A percentile compares a stretch with the other conserved stretches of the same genome.
These are phyloP conservation scores for Apoda limacodes DNA, from an alignment of 2,888 invertebrate species.

Conservation along the genomic window DNA sequence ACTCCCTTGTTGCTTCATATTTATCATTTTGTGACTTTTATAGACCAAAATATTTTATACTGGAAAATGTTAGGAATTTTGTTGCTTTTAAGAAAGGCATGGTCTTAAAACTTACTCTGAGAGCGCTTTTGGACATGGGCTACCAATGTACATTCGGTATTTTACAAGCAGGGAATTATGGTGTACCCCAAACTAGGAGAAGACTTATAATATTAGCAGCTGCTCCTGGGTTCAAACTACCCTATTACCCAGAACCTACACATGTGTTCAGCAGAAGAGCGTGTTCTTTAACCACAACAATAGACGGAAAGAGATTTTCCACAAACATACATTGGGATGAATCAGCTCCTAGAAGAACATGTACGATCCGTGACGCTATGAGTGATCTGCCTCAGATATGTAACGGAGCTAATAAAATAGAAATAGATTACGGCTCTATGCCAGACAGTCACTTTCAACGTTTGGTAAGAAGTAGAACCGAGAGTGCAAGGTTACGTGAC, in stretches of 20 bases:
- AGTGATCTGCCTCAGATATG: conserved; percentile 81
- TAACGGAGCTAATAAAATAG: conserved; percentile 77
- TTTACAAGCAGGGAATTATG: conserved; percentile 88
- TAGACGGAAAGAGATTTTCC: conserved; percentile 57
- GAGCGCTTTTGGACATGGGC: conserved; percentile 84
- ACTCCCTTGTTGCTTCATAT: conserved; percentile 84
- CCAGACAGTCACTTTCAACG: conserved; percentile 82
- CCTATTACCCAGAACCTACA: conserved; percentile 82
- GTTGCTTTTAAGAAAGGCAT: conserved; percentile 84
- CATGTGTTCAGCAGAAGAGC: conserved; percentile 81
- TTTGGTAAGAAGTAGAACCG: conserved; percentile 71
- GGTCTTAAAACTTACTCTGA: conserved; percentile 82
- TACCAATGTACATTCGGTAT: conserved; percentile 90
- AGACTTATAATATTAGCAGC: conserved; percentile 85
- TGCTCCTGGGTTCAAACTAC: conserved; percentile 81
- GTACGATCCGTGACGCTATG: conserved; percentile 86
- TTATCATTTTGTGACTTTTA: conserved; percentile 89
- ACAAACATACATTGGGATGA: conserved; percentile 72
- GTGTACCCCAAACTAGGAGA: conserved; percentile 84
- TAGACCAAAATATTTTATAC: conserved; percentile 82
- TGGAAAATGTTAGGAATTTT: conserved; percentile 90
- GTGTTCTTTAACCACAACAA: conserved; percentile 64
- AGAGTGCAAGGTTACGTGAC: conserved; percentile 72
- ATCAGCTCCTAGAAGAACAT: conserved; percentile 81
- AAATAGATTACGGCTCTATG: conserved; percentile 78